These are phyloP conservation scores for Desoria tigrina DNA, from an alignment of 2,888 invertebrate species.

Conservation along the genomic window DNA sequence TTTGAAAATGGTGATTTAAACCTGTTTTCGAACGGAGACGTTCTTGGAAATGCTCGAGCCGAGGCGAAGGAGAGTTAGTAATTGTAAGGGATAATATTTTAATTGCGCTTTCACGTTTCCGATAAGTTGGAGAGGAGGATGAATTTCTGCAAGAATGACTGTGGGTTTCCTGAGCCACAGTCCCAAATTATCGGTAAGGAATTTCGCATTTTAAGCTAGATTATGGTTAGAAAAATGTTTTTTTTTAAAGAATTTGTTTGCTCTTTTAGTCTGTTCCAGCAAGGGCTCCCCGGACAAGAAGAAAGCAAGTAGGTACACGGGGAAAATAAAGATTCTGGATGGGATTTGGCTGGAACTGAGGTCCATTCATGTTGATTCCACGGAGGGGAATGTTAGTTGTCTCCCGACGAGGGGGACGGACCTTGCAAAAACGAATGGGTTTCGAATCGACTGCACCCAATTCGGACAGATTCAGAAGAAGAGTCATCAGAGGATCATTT, in stretches of 20 bases:
- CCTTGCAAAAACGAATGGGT: constrained; percentile 4
- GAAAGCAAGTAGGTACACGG: constrained; percentile 7
- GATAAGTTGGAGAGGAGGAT: not conserved
- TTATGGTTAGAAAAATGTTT: no score
- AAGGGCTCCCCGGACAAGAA: not conserved
- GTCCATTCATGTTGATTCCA: not conserved
- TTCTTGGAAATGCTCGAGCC: no score
- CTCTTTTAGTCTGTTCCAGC: not conserved
- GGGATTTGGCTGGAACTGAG: constrained; percentile 16
- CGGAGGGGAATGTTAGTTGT: constrained; percentile 18
- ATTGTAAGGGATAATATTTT: no score
- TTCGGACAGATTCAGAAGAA: constrained; percentile 17
- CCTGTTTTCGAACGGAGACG: no score
- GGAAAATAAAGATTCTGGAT: constrained; percentile 15
- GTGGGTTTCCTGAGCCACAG: constrained; percentile 7
- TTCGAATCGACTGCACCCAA: constrained; percentile 23
- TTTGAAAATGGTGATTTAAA: no score
- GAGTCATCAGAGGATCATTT: constrained; percentile 19
- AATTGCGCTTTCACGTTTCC: no score
- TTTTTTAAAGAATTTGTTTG: no score
- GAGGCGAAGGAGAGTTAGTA: no score
- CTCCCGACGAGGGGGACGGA: constrained; percentile 1
- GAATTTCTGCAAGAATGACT: constrained; percentile 16
- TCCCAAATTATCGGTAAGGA: not conserved
- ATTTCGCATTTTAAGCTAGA: no score